Conservation (phyloP, 2,888 invertebrate species). For the Leptinotarsa rubiginosa region DNA sequence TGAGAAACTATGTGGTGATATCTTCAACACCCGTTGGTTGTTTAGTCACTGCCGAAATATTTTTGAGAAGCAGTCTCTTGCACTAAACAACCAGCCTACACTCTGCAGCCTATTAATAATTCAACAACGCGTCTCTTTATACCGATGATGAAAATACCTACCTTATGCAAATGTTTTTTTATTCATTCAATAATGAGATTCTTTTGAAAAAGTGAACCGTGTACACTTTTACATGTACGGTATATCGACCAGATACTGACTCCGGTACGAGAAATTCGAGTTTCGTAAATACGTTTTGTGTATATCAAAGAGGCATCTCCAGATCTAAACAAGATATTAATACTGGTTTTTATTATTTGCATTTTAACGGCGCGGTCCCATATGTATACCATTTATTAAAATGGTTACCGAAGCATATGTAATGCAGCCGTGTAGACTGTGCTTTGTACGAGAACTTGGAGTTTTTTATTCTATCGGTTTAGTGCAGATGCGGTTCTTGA, state of each 20-base stretch:
- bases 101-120: slow-evolving; percentile 32
- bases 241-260: slow-evolving; percentile 32
- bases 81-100: slow-evolving; percentile 26
- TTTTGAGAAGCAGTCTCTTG: slow-evolving; percentile 23
- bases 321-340: slow-evolving; percentile 46
- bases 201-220: slow-evolving; percentile 30
- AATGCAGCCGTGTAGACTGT: slow-evolving; percentile 15
- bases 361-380: slow-evolving; percentile 45
- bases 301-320: slow-evolving; percentile 34
- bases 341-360: slow-evolving; percentile 48
- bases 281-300: slow-evolving; percentile 38
- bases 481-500: slow-evolving; percentile 5
- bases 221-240: slow-evolving; percentile 29
- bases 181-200: slow-evolving; percentile 36
- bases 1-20: no score
- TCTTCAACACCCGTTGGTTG: not conserved
- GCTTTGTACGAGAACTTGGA: not conserved
- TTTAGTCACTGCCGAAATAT: not conserved
- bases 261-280: slow-evolving; percentile 38
- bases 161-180: slow-evolving; percentile 34
- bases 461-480: not conserved
- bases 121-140: slow-evolving; percentile 31
- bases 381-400: slow-evolving; percentile 31
- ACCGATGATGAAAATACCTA: slow-evolving; percentile 33
- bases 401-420: slow-evolving; percentile 22